Base-by-base conservation (phyloP, 1,140 invertebrate genomes). In the Coptotermes formosanus region DNA sequence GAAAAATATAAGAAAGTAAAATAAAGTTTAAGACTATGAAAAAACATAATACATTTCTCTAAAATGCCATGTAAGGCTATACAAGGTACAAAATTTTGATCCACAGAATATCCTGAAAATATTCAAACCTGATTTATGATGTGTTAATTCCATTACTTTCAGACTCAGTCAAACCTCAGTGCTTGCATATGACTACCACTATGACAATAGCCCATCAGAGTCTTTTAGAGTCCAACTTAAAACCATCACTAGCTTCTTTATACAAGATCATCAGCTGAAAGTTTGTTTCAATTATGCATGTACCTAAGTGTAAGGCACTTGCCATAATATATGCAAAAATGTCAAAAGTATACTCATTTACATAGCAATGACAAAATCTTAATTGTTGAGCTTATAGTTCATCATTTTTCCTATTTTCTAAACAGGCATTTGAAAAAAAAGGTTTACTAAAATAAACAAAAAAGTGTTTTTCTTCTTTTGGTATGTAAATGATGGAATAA, bases 221-320 rank as follows among this genome's bases (percentile, higher is more conserved):
- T 75, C 64, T 75, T 30, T 55, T 30, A 75, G 14, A 30, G 64
- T 75, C 25, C n/a, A 75, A 75, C 30, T 75, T 19, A 75, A 75
- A 75, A 75, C n/a, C n/a, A 75, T 75, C n/a, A 30, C 64, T 30
- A 75, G 64, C 64, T 30, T 75, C 64, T 30, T 75, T 6, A 75
- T 75, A 75, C 30, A 75, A 75, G 25, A n/a, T 16, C n/a, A 30
- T 75, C 64, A n/a, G n/a, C n/a, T n/a, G n/a, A 48, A 55, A 55
- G 19, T 55, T 55, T 55, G 19, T 21, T 12, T 4, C 52, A 48
- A 16, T 48, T 48, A 75, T 75, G 64, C 64, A 75, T 14, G 64
- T 75, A 75, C 64, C 64, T 75, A 16, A 75, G 30, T 75, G 25
- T 75, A 75, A 75, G 64, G 64, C 64, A 75, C 64, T 75, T 75